Evolutionary conservation across 2,113 vertebrate species (phyloP).

Genomic region (Etheostoma cragini): DNA sequence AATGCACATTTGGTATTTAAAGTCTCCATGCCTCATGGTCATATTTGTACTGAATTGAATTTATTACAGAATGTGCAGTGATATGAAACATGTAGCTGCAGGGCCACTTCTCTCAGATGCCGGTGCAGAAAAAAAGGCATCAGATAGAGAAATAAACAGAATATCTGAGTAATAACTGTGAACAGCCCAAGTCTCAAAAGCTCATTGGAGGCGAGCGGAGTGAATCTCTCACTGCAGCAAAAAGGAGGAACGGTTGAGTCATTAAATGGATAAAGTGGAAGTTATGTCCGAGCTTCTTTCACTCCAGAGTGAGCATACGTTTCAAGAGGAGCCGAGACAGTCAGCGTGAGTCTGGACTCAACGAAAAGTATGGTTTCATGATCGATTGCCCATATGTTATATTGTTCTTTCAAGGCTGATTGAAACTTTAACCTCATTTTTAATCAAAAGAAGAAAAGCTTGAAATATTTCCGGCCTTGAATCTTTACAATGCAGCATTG

Average conservation of each 20-base stretch:
- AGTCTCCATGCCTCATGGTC: conserved; percentile 81
- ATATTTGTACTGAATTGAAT: conserved; percentile 83
- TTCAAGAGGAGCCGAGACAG: conserved; percentile 30
- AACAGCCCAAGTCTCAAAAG: conserved; percentile 55
- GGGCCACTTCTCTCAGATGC: conserved; percentile 74
- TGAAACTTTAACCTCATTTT: conserved; percentile 99
- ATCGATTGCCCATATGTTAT: conserved; percentile 94
- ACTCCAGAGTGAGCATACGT: conserved; percentile 46
- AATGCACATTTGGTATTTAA: conserved; percentile 83
- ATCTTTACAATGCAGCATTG: conserved; percentile 99
- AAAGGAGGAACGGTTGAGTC: conserved; percentile 35
- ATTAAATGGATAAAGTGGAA: conserved; percentile 68
- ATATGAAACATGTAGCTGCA: conserved; percentile 85
- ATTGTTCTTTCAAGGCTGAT: conserved; percentile 98
- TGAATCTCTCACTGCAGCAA: conserved; percentile 47
- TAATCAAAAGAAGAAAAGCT: conserved; percentile 90
- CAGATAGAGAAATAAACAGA: conserved; percentile 78
- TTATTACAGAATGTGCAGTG: conserved; percentile 83
- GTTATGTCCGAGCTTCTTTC: conserved; percentile 62
- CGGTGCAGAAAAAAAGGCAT: conserved; percentile 76
- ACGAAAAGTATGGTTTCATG: conserved; percentile 88
- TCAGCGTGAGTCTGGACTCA: conserved; percentile 72
- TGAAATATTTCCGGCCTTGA: conserved; percentile 99
- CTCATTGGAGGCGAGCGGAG: conserved; percentile 64
- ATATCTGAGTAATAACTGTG: conserved; percentile 71